Evolutionary conservation across 2,888 invertebrate species (phyloP).

Genomic region (Chaetogeoica ovagalla): DNA sequence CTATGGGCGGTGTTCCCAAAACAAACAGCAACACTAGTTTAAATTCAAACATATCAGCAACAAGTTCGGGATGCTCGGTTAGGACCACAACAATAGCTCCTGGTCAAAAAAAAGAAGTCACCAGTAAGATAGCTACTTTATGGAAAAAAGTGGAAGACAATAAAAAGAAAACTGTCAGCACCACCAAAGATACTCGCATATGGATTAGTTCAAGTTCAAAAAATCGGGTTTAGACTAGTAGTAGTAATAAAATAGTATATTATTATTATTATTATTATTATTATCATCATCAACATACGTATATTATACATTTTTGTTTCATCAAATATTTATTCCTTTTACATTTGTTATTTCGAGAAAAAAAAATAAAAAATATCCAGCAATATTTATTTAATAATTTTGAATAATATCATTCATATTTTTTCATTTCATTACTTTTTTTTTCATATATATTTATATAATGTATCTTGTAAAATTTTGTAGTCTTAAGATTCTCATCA

Average conservation of each 20-base stretch:
- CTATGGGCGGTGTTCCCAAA: constrained; percentile 60
- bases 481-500: neutral
- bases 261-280: constrained; percentile 1
- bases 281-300: neutral
- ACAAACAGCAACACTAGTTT: constrained; percentile 69
- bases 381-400: constrained; percentile 16
- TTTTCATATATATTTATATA: neutral
- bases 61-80: constrained; percentile 54
- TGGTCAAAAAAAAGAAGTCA: constrained; percentile 66
- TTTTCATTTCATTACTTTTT: constrained; percentile 25
- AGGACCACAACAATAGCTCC: constrained; percentile 58
- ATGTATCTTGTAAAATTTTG: constrained; percentile 17
- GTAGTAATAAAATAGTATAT: neutral
- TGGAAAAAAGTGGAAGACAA: constrained; percentile 77
- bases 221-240: constrained; percentile 19
- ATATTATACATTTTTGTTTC: constrained; percentile 7
- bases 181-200: constrained; percentile 66
- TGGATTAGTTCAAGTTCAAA: constrained; percentile 61
- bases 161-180: constrained; percentile 63
- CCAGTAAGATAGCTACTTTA: constrained; percentile 77
- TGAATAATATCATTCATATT: constrained; percentile 2
- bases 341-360: constrained; percentile 14
- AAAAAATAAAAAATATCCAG: neutral
- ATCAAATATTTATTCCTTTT: constrained; percentile 23
- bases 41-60: constrained; percentile 61